A percentile compares a stretch with the other conserved stretches of the same genome.
These are phyloP conservation scores for Notiomystis cincta DNA, from an alignment of 2,113 vertebrate genomes.

Conservation along the genomic window DNA sequence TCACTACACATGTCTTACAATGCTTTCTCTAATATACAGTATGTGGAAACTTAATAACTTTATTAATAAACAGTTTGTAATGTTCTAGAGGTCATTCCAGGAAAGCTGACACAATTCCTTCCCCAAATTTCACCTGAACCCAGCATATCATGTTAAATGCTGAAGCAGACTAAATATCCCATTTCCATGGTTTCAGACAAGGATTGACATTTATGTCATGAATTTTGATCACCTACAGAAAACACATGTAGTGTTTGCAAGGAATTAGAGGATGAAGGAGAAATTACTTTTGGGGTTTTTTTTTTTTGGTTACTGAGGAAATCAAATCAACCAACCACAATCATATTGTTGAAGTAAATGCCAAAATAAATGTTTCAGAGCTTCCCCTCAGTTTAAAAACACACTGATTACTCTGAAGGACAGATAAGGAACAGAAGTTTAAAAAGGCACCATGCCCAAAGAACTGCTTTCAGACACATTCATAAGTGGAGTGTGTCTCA, in stretches of 20 bases:
- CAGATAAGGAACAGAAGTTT: background rate
- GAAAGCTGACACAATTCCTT: background rate
- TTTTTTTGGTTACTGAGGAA: slow-evolving; percentile 22
- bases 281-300: background rate
- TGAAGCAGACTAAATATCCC: background rate
- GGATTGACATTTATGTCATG: background rate
- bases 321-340: slow-evolving; percentile 11
- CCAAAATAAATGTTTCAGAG: slow-evolving; percentile 29
- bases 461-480: background rate
- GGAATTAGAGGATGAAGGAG: slow-evolving; percentile 20
- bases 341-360: background rate
- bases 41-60: background rate
- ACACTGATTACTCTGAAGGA: background rate
- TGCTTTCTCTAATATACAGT: background rate
- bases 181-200: background rate
- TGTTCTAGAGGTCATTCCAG: background rate
- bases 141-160: background rate
- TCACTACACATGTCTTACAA: background rate
- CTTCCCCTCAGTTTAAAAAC: background rate
- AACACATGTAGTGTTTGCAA: background rate
- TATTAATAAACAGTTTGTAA: background rate
- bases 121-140: background rate
- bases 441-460: background rate
- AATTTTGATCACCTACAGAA: background rate
- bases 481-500: background rate